These are phyloP conservation scores for Callionymus lyra DNA, from an alignment of 2,113 vertebrate species.

Conservation along the genomic window DNA sequence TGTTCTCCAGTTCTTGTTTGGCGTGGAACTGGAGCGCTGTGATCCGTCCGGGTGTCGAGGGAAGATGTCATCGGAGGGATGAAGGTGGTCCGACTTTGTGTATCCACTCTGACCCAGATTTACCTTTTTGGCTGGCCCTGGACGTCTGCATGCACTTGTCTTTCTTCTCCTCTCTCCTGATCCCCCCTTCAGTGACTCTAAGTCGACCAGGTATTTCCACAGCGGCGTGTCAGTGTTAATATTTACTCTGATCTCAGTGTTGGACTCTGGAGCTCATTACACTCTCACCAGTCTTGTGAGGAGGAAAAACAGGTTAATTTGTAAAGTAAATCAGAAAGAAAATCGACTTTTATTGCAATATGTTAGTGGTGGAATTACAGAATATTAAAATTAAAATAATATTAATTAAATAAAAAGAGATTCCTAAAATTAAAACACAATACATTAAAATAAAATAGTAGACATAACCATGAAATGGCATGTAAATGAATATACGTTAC, in stretches of 20 bases:
- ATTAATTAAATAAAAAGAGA: too few species aligned
- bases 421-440: too few species aligned
- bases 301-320: too few species aligned
- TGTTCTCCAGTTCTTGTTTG: too few species aligned
- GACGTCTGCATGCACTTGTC: slow-evolving; percentile 27
- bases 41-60: slow-evolving; percentile 59
- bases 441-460: too few species aligned
- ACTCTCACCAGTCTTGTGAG: too few species aligned
- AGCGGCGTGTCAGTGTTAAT: slow-evolving; percentile 75
- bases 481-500: too few species aligned
- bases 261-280: slow-evolving; percentile 29
- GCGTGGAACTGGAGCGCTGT: slow-evolving; percentile 5
- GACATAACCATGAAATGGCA: too few species aligned
- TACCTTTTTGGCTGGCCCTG: slow-evolving; percentile 52
- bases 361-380: too few species aligned
- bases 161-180: slow-evolving; percentile 37
- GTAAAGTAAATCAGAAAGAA: too few species aligned
- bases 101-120: slow-evolving; percentile 24
- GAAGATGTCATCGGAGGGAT: slow-evolving; percentile 54
- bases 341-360: too few species aligned
- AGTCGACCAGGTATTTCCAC: slow-evolving; percentile 68
- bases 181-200: slow-evolving; percentile 30
- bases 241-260: slow-evolving; percentile 68
- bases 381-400: too few species aligned
- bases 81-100: slow-evolving; percentile 19